phyloP scores from a whole-genome alignment of 2,797 vertebrate genomes.

The Tragopan temminckii region DNA sequence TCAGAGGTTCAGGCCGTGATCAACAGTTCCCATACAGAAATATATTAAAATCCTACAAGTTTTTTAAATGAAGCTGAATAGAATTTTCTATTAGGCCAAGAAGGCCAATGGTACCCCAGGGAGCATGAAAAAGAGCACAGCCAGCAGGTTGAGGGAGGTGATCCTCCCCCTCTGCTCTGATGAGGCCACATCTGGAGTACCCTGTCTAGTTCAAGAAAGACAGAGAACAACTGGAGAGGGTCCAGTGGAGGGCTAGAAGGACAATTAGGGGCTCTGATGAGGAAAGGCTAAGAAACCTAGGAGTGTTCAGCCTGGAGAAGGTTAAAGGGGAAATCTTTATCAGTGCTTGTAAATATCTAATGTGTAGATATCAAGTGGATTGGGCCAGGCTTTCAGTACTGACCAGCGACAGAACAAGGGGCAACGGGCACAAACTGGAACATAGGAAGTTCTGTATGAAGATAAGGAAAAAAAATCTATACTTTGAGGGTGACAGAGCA shows the following conservation, averaged over 20 bases:
- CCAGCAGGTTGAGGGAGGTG: neutral
- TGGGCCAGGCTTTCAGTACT: neutral
- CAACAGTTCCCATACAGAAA: neutral
- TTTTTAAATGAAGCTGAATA: neutral
- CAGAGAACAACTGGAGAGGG: neutral
- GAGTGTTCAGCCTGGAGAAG: neutral
- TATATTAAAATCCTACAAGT: neutral
- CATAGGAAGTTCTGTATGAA: neutral
- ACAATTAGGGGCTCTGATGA: neutral
- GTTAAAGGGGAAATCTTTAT: neutral
- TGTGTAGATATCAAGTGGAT: neutral
- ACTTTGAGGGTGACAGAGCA: neutral
- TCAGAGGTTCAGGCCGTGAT: too few species aligned
- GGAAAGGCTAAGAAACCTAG: neutral
- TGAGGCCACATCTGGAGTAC: neutral
- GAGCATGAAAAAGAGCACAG: too few species aligned
- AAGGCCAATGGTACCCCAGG: neutral
- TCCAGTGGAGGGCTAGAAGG: neutral
- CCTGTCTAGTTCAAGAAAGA: neutral
- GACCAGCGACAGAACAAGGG: neutral
- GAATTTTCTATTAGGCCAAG: neutral
- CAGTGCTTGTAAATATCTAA: neutral
- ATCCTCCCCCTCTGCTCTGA: neutral
- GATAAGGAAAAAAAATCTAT: neutral
- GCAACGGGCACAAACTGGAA: too few species aligned